Evolutionary conservation across 2,113 vertebrate genomes (phyloP).

Genomic region (Ailuropoda melanoleuca): DNA sequence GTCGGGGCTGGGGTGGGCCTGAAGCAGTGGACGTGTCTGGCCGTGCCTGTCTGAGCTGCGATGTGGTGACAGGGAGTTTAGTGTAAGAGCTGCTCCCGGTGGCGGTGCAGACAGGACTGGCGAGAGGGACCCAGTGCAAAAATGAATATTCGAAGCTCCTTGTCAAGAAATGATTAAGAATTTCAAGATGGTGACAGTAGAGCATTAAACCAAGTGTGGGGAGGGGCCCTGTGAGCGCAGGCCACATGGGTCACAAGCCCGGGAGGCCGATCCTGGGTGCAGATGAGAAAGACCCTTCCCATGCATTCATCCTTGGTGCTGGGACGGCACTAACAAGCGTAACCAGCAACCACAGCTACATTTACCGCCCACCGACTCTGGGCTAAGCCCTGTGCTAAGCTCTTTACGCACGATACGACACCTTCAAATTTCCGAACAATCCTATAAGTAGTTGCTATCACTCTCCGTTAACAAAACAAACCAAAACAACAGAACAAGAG

Average conservation of each 20-base stretch:
- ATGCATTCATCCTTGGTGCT: too few relatives aligned
- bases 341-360: fast-evolving
- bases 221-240: not conserved
- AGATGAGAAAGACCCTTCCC: not conserved
- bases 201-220: not conserved
- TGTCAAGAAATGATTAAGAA: not conserved
- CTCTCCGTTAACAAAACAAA: not conserved
- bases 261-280: not conserved
- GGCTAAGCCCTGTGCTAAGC: not conserved
- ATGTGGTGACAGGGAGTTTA: not conserved
- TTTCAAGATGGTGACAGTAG: not conserved
- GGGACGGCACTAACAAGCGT: not conserved
- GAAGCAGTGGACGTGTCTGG: not conserved
- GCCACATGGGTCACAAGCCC: too few relatives aligned
- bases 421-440: not conserved
- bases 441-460: not conserved
- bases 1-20: not conserved
- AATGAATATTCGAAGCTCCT: too few relatives aligned
- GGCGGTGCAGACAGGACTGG: not conserved
- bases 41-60: not conserved
- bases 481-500: not conserved
- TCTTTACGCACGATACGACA: not conserved
- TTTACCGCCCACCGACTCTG: too few relatives aligned
- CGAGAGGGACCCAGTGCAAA: not conserved
- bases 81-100: not conserved